These are phyloP conservation scores for Forbesichthys papilliferus DNA, from an alignment of 2,113 vertebrate genomes.

Conservation along the genomic window DNA sequence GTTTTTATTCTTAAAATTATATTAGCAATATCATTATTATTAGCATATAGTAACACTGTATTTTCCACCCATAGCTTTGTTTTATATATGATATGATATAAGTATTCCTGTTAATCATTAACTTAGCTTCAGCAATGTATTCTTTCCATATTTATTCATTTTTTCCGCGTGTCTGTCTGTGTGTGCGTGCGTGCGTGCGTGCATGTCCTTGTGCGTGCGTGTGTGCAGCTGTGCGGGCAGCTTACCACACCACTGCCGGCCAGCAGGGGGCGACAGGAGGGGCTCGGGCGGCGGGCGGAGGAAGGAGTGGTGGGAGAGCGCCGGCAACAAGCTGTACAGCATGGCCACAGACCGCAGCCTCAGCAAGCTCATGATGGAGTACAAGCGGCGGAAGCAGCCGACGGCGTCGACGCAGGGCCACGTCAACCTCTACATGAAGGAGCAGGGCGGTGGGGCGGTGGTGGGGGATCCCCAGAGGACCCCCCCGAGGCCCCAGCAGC, in stretches of 20 bases:
- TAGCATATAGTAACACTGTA: too few relatives aligned
- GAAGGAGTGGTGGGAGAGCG: slow-evolving; percentile 98
- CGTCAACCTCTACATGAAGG: slow-evolving; percentile 82
- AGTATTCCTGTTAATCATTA: too few relatives aligned
- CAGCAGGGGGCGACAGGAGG: slow-evolving; percentile 70
- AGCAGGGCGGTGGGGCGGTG: slow-evolving; percentile 75
- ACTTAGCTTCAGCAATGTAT: too few relatives aligned
- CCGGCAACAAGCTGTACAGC: slow-evolving; percentile 93
- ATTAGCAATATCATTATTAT: too few relatives aligned
- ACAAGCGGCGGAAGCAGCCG: slow-evolving; percentile 91
- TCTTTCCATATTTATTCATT: too few relatives aligned
- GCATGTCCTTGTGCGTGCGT: not conserved
- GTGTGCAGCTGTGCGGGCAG: slow-evolving; percentile 56
- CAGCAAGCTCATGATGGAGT: slow-evolving; percentile 92
- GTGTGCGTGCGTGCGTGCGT: not conserved
- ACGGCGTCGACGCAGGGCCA: slow-evolving; percentile 72
- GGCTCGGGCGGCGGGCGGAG: slow-evolving; percentile 63
- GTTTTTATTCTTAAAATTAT: too few relatives aligned
- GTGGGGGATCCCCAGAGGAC: slow-evolving; percentile 75
- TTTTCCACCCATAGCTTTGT: too few relatives aligned
- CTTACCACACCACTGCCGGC: slow-evolving; percentile 65
- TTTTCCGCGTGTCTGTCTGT: not conserved
- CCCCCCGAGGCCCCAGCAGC: slow-evolving; percentile 88
- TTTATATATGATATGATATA: too few relatives aligned
- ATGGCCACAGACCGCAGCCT: slow-evolving; percentile 93